These are phyloP conservation scores for Anoplopoma fimbria DNA, from an alignment of 2,113 vertebrate genomes.

Conservation along the genomic window DNA sequence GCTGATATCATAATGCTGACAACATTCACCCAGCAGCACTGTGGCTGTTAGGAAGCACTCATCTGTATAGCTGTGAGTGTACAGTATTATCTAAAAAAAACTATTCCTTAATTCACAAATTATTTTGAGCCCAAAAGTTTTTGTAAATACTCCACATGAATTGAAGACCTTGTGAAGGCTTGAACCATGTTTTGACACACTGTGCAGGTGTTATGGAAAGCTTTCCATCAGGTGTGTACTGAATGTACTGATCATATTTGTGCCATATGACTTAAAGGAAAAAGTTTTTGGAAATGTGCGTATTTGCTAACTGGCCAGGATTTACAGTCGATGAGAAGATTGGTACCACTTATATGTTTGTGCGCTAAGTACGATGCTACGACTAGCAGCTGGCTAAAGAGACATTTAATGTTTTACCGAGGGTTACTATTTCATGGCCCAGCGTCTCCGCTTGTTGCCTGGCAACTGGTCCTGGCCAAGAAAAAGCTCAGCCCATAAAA, in stretches of 20 bases:
- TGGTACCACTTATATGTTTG: neutral
- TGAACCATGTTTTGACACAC: neutral
- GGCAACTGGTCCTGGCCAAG: slow-evolving; percentile 15
- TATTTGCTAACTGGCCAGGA: neutral
- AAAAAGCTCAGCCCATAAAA: slow-evolving; percentile 2
- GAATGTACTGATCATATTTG: slow-evolving; percentile 4
- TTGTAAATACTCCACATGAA: neutral
- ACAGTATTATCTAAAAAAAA: slow-evolving; percentile 5
- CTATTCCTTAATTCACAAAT: neutral
- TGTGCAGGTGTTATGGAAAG: neutral
- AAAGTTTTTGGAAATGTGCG: neutral
- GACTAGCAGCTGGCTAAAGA: neutral
- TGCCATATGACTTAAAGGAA: neutral
- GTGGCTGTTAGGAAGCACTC: slow-evolving; percentile 11
- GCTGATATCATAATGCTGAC: slow-evolving; percentile 24
- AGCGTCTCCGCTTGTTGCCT: slow-evolving; percentile 7
- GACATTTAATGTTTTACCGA: neutral
- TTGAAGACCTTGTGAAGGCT: neutral
- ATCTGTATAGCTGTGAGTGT: slow-evolving; percentile 9
- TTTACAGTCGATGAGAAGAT: neutral
- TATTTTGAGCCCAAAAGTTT: neutral
- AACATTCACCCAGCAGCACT: slow-evolving; percentile 10
- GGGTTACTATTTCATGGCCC: slow-evolving; percentile 6
- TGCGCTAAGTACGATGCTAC: neutral
- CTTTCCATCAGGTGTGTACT: neutral